Percentiles rank a stretch among this genome's conserved stretches.
These are phyloP conservation scores for Caenorhabditis inopinata DNA, from an alignment of 1,140 invertebrate genomes.

Conservation along the genomic window DNA sequence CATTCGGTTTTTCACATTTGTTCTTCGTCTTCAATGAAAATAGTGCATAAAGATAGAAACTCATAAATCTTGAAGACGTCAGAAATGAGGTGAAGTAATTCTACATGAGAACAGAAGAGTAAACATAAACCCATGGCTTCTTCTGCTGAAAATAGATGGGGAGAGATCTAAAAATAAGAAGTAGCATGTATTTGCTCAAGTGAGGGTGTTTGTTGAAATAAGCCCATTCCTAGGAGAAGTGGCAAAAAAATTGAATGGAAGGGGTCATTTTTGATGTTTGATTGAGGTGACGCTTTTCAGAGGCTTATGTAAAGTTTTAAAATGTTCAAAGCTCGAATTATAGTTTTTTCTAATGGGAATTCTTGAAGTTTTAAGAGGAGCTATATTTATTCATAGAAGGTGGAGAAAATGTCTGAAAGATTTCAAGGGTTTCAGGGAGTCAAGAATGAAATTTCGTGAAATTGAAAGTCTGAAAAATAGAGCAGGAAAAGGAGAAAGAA, in stretches of 20 bases:
- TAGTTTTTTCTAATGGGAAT: too few relatives aligned
- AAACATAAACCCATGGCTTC: too few relatives aligned
- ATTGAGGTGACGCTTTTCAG: background rate
- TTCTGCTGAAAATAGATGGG: background rate
- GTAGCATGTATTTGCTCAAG: constrained; percentile 38
- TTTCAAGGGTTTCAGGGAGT: too few relatives aligned
- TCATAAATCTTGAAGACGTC: constrained; percentile 15
- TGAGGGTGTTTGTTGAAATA: constrained; percentile 6
- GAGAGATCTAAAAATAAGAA: background rate
- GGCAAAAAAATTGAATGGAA: background rate
- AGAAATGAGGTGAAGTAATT: background rate
- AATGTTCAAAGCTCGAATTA: constrained; percentile 15
- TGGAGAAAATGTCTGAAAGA: too few relatives aligned
- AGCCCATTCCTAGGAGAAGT: background rate
- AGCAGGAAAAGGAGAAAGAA: too few relatives aligned
- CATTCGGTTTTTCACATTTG: too few relatives aligned
- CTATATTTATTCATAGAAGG: too few relatives aligned
- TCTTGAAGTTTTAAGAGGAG: too few relatives aligned
- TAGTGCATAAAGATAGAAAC: background rate
- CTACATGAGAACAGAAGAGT: background rate
- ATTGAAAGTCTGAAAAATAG: too few relatives aligned
- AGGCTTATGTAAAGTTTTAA: background rate
- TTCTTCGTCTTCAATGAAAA: too few relatives aligned
- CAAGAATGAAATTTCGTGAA: too few relatives aligned
- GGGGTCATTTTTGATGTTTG: background rate